Conservation (phyloP, 2,797 vertebrate genomes). For the Borostomias antarcticus region DNA sequence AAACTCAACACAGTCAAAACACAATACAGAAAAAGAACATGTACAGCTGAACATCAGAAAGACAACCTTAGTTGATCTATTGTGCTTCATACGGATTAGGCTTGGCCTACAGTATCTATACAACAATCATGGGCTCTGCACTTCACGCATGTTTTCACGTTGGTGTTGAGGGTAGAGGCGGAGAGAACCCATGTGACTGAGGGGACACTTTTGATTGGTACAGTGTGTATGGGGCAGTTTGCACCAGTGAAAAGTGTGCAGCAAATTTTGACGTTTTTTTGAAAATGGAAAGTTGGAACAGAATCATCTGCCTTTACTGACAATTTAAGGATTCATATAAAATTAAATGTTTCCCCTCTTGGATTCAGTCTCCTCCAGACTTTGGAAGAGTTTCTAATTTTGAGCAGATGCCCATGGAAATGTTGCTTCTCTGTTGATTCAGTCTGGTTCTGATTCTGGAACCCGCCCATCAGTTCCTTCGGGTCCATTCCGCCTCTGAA, state of each 20-base stretch:
- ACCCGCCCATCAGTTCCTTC: constrained; percentile 27
- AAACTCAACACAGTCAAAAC: constrained; percentile 76
- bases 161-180: constrained; percentile 62
- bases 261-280: background rate
- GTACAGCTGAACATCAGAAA: constrained; percentile 73
- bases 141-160: constrained; percentile 65
- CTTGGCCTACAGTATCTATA: constrained; percentile 70
- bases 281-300: background rate
- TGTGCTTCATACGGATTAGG: constrained; percentile 78
- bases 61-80: constrained; percentile 74
- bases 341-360: background rate
- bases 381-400: background rate
- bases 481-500: constrained; percentile 59
- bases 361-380: background rate
- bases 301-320: background rate
- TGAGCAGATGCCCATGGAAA: too few relatives aligned
- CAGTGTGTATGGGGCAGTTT: background rate
- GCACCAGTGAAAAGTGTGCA: background rate
- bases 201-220: background rate
- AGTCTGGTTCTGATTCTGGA: constrained; percentile 36
- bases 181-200: constrained; percentile 47
- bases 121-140: constrained; percentile 71
- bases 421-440: constrained; percentile 30
- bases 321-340: background rate
- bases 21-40: constrained; percentile 66